Conservation (phyloP, 92 coral and sea anemone species). For the Micromussa lordhowensis region DNA sequence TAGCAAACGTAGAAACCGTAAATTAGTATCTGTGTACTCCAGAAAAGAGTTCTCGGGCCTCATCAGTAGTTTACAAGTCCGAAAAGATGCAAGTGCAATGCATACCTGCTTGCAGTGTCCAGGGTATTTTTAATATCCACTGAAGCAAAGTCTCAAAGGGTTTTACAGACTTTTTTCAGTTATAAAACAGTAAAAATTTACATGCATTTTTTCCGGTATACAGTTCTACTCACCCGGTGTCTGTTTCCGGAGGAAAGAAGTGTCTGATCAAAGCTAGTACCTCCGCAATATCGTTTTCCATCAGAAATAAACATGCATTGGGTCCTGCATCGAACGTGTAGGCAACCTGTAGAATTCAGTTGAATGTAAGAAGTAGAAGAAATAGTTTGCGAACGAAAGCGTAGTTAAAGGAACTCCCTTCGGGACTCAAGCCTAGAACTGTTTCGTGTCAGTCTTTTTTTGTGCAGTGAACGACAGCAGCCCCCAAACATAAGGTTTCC, state of each 20-base stretch:
- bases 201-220: too few species aligned
- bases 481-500: too few species aligned
- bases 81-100: neutral
- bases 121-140: neutral
- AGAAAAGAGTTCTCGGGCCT: neutral
- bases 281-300: slow-evolving; percentile 69
- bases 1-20: neutral
- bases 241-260: slow-evolving; percentile 73
- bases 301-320: slow-evolving; percentile 86
- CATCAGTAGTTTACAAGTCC: neutral
- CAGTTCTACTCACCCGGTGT: slow-evolving; percentile 50
- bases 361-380: neutral
- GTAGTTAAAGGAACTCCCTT: too few species aligned
- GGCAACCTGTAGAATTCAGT: slow-evolving; percentile 67
- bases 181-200: too few species aligned
- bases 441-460: too few species aligned
- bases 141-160: neutral
- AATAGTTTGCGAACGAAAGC: too few species aligned
- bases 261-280: slow-evolving; percentile 62
- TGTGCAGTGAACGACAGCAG: too few species aligned
- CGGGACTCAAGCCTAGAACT: too few species aligned
- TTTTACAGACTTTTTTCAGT: neutral
- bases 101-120: neutral
- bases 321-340: slow-evolving; percentile 99
- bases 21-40: neutral